A percentile compares a stretch with the other conserved stretches of the same genome.
Conservation (phyloP, 1,140 invertebrate genomes). For the Ceratosolen solmsi region DNA sequence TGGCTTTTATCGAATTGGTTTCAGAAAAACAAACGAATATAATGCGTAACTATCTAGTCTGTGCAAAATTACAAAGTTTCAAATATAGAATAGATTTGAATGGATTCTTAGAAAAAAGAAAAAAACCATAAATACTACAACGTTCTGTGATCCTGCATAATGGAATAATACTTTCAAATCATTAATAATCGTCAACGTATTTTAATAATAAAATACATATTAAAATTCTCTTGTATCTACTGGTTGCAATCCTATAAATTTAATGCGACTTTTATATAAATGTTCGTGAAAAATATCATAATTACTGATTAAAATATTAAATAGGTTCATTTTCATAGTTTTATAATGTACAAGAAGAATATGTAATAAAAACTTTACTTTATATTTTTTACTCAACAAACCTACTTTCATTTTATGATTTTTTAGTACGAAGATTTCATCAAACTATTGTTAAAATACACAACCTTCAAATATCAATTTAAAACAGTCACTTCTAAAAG, state of each 20-base stretch:
- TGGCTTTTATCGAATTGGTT: constrained; percentile 44
- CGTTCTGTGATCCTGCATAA: background rate
- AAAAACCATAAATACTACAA: background rate
- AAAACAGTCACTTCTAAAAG: constrained; percentile 17
- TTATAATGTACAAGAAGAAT: background rate
- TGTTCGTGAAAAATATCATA: background rate
- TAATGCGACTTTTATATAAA: background rate
- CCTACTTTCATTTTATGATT: constrained; percentile 35
- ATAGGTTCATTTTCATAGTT: background rate
- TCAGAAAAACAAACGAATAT: constrained; percentile 38
- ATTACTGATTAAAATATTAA: background rate
- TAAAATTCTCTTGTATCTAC: background rate
- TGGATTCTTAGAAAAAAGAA: background rate
- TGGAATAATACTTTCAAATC: background rate
- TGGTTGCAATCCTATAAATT: background rate
- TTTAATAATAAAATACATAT: background rate
- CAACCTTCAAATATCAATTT: background rate
- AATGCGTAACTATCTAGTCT: background rate
- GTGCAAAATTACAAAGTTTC: constrained; percentile 25
- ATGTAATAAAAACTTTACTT: constrained; percentile 18
- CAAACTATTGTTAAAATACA: background rate
- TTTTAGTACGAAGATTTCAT: background rate
- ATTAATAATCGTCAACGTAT: background rate
- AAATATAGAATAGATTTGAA: constrained; percentile 6
- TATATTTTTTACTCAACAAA: constrained; percentile 13